Conservation (phyloP, 2,797 vertebrate genomes). For the Tinamus major region DNA sequence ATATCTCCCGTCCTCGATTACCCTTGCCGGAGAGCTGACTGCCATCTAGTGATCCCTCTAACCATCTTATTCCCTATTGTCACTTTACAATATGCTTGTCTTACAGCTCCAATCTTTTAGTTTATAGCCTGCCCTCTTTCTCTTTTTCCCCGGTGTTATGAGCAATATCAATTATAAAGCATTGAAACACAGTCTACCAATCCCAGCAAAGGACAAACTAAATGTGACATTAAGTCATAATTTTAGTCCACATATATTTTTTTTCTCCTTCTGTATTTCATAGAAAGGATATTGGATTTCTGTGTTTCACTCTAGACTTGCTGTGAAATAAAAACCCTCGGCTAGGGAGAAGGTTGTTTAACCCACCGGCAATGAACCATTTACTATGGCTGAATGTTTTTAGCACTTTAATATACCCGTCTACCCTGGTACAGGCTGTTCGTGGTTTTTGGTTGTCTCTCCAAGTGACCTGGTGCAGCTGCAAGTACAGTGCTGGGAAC, state of each 20-base stretch:
- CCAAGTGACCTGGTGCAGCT: background rate
- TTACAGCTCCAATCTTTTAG: constrained; percentile 22
- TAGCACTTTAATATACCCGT: background rate
- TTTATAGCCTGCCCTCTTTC: constrained; percentile 33
- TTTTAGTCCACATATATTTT: constrained; percentile 52
- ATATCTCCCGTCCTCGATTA: background rate
- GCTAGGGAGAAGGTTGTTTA: constrained; percentile 40
- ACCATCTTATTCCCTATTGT: constrained; percentile 4
- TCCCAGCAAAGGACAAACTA: constrained; percentile 58
- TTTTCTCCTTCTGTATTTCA: constrained; percentile 53
- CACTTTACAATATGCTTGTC: constrained; percentile 2
- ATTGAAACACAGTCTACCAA: constrained; percentile 55
- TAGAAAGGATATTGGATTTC: constrained; percentile 67
- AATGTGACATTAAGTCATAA: constrained; percentile 67
- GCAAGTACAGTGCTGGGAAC: background rate
- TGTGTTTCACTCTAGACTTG: constrained; percentile 61
- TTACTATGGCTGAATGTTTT: constrained; percentile 24
- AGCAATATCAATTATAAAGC: constrained; percentile 64
- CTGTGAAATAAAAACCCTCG: constrained; percentile 63
- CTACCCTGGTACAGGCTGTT: background rate
- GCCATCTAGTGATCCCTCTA: constrained; percentile 42
- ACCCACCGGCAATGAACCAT: constrained; percentile 44
- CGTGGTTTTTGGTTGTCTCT: background rate
- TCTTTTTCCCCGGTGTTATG: constrained; percentile 40
- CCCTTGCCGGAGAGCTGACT: constrained; percentile 7